Percentiles rank a stretch among this genome's conserved stretches.
Conservation (phyloP, 2,113 vertebrate species). For the Anoplopoma fimbria region DNA sequence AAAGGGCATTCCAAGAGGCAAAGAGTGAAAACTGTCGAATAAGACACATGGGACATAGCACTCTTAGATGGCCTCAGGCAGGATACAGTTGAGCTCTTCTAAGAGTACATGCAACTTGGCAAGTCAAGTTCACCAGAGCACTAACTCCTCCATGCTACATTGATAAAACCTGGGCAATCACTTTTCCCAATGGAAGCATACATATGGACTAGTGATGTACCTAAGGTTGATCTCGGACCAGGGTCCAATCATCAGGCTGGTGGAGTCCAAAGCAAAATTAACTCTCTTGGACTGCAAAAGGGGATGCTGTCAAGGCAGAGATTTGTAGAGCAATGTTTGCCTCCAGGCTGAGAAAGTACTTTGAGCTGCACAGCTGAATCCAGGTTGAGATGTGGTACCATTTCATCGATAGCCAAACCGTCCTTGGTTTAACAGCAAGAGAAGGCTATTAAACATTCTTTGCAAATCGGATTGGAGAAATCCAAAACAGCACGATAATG, state of each 20-base stretch:
- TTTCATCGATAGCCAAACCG: conserved; percentile 40
- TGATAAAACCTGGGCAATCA: not conserved
- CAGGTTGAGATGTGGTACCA: conserved; percentile 32
- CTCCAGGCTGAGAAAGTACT: conserved; percentile 24
- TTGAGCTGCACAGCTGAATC: conserved; percentile 20
- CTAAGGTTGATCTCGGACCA: no score
- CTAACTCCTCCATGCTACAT: no score
- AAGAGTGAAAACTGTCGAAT: no score
- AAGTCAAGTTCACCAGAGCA: not conserved
- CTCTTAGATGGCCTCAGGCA: conserved; percentile 25
- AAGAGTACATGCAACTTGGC: conserved; percentile 10
- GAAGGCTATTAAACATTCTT: conserved; percentile 46
- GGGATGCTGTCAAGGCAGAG: conserved; percentile 21
- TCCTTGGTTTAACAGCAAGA: conserved; percentile 36
- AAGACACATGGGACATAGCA: no score
- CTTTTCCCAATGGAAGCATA: conserved; percentile 29
- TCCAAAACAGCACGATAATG: not conserved
- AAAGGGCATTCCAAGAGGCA: not conserved
- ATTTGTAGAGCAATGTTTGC: conserved; percentile 41
- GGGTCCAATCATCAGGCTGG: no score
- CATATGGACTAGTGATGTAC: not conserved
- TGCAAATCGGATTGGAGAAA: conserved; percentile 42
- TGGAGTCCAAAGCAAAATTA: no score
- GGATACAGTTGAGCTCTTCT: conserved; percentile 33
- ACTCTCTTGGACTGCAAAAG: no score